Percentiles rank a stretch among this genome's conserved stretches.
Conservation (phyloP, 2,888 invertebrate genomes). For the Hemicrepidius hirtus region DNA sequence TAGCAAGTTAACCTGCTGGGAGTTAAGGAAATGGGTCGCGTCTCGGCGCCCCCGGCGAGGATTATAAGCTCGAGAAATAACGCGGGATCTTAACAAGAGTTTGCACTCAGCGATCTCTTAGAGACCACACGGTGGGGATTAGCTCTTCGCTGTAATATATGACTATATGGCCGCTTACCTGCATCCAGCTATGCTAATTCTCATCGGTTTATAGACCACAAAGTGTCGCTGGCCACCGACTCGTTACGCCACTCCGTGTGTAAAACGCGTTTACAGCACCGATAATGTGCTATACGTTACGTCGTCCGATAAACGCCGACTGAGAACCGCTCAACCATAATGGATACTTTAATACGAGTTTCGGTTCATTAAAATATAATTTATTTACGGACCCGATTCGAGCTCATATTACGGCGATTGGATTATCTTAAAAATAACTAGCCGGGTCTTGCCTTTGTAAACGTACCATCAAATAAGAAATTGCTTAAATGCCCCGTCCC, state of each 20-base stretch:
- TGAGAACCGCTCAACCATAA: conserved; percentile 21
- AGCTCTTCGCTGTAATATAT: conserved; percentile 56
- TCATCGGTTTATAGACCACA: conserved; percentile 46
- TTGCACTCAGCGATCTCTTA: conserved; percentile 58
- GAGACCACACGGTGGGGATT: conserved; percentile 51
- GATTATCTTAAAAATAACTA: conserved; percentile 28
- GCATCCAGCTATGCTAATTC: conserved; percentile 52
- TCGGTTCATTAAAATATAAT: conserved; percentile 35
- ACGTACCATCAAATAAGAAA: not conserved
- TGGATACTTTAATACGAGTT: conserved; percentile 29
- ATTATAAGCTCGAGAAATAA: conserved; percentile 69
- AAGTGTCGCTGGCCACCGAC: conserved; percentile 41
- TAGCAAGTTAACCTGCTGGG: conserved; percentile 62
- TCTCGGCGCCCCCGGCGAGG: conserved; percentile 63
- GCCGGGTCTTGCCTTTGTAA: not conserved
- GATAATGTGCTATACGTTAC: conserved; percentile 41
- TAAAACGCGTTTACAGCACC: conserved; percentile 44
- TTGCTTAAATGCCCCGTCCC: not conserved
- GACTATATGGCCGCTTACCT: conserved; percentile 55
- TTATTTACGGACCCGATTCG: conserved; percentile 28
- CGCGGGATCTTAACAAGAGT: conserved; percentile 61
- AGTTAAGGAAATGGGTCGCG: conserved; percentile 62
- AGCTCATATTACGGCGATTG: conserved; percentile 14
- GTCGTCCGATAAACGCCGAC: conserved; percentile 36
- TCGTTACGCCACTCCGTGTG: conserved; percentile 30